Base-by-base conservation (phyloP, 1,140 invertebrate species). In the Musca domestica region DNA sequence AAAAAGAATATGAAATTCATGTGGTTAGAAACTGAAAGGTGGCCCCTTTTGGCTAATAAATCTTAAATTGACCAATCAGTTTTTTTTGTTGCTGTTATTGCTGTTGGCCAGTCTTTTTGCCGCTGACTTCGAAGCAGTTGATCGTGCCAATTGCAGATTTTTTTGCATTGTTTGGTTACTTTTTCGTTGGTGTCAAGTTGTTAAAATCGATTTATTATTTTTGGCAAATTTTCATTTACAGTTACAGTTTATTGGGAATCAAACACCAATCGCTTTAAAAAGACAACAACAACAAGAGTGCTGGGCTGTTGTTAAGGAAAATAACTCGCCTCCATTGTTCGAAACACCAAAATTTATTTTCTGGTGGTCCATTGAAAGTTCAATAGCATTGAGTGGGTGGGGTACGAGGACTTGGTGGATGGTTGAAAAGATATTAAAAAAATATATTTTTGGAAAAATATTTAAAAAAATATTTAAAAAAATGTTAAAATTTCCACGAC, bases 161-260 rank as follows among this genome's bases (percentile, higher is more conserved):
- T 34, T 23, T 19, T 34, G 19, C 27, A 5, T 52, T 52, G 49
- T 61, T 19, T 7, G 1, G 52, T 27, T 27, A 22, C 27, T 27
- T 17, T 34, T 41, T 41, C 2, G 2, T 61, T 19, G 56, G 56
- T 61, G 56, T 61, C 56, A 61, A 61, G 56, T 61, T 61, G 56
- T 61, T 61, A 61, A 61, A 61, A 61, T 61, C 56, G 56, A 61
- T 61, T 61, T 61, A 61, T 61, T 61, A 61, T 30, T 61, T 19
- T 61, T 61, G 56, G 56, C 56, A 61, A 61, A 61, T 61, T 61
- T 61, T 61, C 30, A 61, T 61, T 61, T 51, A 51, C 17, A 51
- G 48, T 9, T 56, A 56, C 52, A 23, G 23, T 54, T 23, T 54
- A 23, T 54, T 54, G 25, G 23, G n/a, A 27, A n/a, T 27, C 12